These are phyloP conservation scores for Sebastes schlegelii DNA, from an alignment of 2,113 vertebrate species.

Conservation along the genomic window DNA sequence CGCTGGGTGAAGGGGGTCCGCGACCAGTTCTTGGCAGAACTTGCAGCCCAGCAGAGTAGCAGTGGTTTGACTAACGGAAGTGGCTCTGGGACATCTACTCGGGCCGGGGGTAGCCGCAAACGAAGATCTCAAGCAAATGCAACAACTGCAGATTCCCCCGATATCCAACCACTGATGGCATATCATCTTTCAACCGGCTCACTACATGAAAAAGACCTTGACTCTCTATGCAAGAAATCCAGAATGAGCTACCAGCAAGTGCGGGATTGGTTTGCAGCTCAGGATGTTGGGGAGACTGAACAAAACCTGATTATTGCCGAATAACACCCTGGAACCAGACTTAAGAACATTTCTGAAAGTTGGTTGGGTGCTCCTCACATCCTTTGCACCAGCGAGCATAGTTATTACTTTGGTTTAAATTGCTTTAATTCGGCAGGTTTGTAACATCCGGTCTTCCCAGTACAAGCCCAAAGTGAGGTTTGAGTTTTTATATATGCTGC, in stretches of 20 bases:
- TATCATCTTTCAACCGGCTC: constrained; percentile 77
- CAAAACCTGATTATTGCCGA: constrained; percentile 73
- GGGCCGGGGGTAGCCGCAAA: constrained; percentile 74
- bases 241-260: constrained; percentile 88
- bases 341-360: constrained; percentile 34
- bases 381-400: constrained; percentile 48
- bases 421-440: constrained; percentile 78
- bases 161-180: constrained; percentile 74
- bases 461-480: constrained; percentile 65
- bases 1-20: constrained; percentile 89
- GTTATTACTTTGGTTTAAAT: constrained; percentile 65
- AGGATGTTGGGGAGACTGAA: constrained; percentile 78
- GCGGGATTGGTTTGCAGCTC: constrained; percentile 88
- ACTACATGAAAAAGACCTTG: constrained; percentile 85
- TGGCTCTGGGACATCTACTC: constrained; percentile 50
- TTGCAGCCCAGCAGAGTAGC: constrained; percentile 77
- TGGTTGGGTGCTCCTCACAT: constrained; percentile 32
- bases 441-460: constrained; percentile 72
- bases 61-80: constrained; percentile 61
- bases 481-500: constrained; percentile 66
- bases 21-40: constrained; percentile 83
- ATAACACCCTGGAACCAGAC: constrained; percentile 46
- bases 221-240: constrained; percentile 84
- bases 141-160: constrained; percentile 63
- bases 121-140: constrained; percentile 73